A percentile compares a stretch with the other conserved stretches of the same genome.
Conservation (phyloP, 1,140 invertebrate genomes). For the Drosophila aff. region DNA sequence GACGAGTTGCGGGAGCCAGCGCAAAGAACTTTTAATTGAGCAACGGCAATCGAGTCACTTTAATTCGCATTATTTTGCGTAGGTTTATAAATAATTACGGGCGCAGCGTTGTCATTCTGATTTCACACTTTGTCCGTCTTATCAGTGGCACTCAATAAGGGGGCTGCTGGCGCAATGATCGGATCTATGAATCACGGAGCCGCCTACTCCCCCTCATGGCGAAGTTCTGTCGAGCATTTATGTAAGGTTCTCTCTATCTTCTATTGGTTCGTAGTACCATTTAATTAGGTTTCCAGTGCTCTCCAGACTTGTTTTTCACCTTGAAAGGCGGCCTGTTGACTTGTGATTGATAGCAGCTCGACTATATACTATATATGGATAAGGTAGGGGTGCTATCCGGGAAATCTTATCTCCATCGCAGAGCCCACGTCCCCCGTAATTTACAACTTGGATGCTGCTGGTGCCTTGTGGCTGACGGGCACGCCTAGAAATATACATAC, state of each 20-base stretch:
- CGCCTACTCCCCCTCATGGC: background rate
- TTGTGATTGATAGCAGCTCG: constrained; percentile 33
- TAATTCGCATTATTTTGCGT: constrained; percentile 49
- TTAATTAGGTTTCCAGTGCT: constrained; percentile 45
- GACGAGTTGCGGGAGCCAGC: constrained; percentile 46
- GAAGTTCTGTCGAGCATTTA: constrained; percentile 11
- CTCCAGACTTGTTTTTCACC: constrained; percentile 24
- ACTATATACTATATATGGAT: constrained; percentile 21
- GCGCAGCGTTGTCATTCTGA: constrained; percentile 25
- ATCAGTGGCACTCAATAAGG: constrained; percentile 23
- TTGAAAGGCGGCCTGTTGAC: constrained; percentile 40
- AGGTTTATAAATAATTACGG: constrained; percentile 24
- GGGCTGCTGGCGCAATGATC: constrained; percentile 12
- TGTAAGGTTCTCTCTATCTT: constrained; percentile 14
- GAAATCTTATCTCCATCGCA: constrained; percentile 45
- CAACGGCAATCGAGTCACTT: constrained; percentile 34
- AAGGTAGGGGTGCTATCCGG: constrained; percentile 28
- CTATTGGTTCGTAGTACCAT: constrained; percentile 12
- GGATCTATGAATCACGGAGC: constrained; percentile 24
- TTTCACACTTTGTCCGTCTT: constrained; percentile 17
- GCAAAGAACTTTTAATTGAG: constrained; percentile 39
- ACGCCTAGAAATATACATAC: constrained; percentile 17
- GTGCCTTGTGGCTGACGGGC: constrained; percentile 1
- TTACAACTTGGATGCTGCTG: constrained; percentile 55
- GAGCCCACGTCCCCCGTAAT: constrained; percentile 33